A percentile compares a stretch with the other conserved stretches of the same genome.
These are phyloP conservation scores for Pachycephala philippinensis DNA, from an alignment of 2,113 vertebrate species.

Conservation along the genomic window DNA sequence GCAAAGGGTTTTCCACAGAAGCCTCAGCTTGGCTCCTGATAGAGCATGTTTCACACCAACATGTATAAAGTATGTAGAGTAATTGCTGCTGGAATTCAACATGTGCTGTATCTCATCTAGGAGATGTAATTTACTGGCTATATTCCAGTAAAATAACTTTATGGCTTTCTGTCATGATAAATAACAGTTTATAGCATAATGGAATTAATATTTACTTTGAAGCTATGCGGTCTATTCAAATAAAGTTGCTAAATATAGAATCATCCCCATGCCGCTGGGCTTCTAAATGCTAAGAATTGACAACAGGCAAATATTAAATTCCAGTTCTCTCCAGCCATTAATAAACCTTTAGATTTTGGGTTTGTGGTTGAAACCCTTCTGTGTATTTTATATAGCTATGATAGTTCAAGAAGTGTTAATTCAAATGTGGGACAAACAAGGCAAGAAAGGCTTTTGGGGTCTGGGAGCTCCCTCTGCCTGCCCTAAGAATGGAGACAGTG, in stretches of 20 bases:
- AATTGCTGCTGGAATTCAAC: neutral
- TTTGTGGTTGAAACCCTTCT: neutral
- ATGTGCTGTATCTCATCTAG: conserved; percentile 40
- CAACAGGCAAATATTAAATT: neutral
- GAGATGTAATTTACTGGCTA: conserved; percentile 56
- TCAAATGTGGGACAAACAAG: neutral
- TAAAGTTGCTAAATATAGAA: conserved; percentile 43
- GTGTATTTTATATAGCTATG: neutral
- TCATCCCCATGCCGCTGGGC: neutral
- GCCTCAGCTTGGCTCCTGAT: neutral
- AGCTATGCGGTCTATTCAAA: conserved; percentile 57
- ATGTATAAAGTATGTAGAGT: neutral
- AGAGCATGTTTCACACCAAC: neutral
- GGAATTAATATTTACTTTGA: conserved; percentile 78
- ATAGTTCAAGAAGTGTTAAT: neutral
- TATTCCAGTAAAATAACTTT: conserved; percentile 65
- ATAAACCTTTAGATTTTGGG: neutral
- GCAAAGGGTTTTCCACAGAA: neutral
- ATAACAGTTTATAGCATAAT: conserved; percentile 72
- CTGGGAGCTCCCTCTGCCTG: neutral
- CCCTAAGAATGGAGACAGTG: neutral
- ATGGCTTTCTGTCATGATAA: conserved; percentile 69
- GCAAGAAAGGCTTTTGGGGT: neutral
- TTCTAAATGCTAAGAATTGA: neutral
- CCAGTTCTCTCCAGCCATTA: neutral